A percentile compares a stretch with the other conserved stretches of the same genome.
Evolutionary conservation across 2,888 invertebrate species (phyloP).

Genomic region (Amblyjoppa fuscipennis): DNA sequence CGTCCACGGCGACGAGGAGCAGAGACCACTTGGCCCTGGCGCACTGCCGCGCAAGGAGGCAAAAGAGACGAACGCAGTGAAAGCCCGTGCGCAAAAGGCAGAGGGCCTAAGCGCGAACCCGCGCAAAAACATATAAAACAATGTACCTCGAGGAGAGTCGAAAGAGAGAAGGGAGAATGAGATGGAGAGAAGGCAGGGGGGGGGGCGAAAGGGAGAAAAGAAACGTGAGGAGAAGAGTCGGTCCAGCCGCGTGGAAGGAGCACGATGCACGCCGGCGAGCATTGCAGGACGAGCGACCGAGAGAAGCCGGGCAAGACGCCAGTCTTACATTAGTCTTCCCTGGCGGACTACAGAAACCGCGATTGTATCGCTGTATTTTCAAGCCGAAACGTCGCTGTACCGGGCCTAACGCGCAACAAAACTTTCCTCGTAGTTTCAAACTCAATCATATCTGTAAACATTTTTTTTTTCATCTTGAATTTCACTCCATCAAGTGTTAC

Average conservation of each 20-base stretch:
- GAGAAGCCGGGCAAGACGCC: slow-evolving; percentile 72
- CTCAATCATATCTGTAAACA: no score
- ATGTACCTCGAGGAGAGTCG: slow-evolving; percentile 62
- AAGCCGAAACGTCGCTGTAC: background rate
- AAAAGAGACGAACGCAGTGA: slow-evolving; percentile 12
- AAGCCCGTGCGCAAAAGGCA: slow-evolving; percentile 26
- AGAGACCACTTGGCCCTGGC: background rate
- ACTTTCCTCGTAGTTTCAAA: no score
- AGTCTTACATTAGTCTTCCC: slow-evolving; percentile 71
- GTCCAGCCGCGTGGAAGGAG: slow-evolving; percentile 56
- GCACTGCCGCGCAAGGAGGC: slow-evolving; percentile 28
- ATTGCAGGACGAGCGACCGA: slow-evolving; percentile 58
- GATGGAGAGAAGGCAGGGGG: slow-evolving; percentile 1
- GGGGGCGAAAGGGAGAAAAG: slow-evolving; percentile 7
- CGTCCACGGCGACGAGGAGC: background rate
- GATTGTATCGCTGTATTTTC: background rate
- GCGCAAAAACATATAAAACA: slow-evolving; percentile 59
- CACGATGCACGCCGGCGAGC: slow-evolving; percentile 33
- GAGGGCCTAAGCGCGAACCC: slow-evolving; percentile 32
- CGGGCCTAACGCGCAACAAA: background rate
- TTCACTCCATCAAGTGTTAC: no score
- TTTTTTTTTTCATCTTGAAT: no score
- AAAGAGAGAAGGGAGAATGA: slow-evolving; percentile 34
- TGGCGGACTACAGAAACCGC: slow-evolving; percentile 35
- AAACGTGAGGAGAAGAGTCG: slow-evolving; percentile 25